Percentiles rank a stretch among this genome's conserved stretches.
Evolutionary conservation across 2,888 invertebrate genomes (phyloP).

Genomic region (Parnassius mnemosyne): DNA sequence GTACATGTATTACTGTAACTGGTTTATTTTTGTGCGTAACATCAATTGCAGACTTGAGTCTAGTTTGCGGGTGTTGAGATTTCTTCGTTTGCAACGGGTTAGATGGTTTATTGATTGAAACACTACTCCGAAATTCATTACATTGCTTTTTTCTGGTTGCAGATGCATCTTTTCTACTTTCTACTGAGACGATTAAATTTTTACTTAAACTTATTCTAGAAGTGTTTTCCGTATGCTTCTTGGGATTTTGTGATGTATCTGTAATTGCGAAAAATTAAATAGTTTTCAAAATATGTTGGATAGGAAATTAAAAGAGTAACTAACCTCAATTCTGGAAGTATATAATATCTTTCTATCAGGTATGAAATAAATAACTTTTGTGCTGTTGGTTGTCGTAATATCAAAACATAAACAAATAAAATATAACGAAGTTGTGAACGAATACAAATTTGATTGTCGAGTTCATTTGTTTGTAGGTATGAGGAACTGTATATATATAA

Average conservation of each 20-base stretch:
- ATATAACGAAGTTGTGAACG: too few species aligned
- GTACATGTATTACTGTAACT: conserved; percentile 52
- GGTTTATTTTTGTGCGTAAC: conserved; percentile 41
- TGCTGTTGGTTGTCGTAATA: too few species aligned
- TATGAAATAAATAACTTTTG: background rate
- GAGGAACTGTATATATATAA: too few species aligned
- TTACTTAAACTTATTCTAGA: conserved; percentile 51
- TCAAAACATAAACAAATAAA: too few species aligned
- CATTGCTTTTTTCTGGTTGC: conserved; percentile 43
- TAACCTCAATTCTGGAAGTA: background rate
- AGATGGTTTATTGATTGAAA: conserved; percentile 34
- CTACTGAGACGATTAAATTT: conserved; percentile 42
- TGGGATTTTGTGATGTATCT: conserved; percentile 43
- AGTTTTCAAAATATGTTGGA: background rate
- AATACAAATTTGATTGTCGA: too few species aligned
- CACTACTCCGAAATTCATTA: conserved; percentile 36
- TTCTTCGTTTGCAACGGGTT: conserved; percentile 32
- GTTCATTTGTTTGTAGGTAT: too few species aligned
- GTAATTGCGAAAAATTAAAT: conserved; percentile 1
- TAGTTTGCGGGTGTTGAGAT: conserved; percentile 8
- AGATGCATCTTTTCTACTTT: conserved; percentile 47
- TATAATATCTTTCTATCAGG: too few species aligned
- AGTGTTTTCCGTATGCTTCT: conserved; percentile 35
- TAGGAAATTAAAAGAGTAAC: background rate
- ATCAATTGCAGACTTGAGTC: conserved; percentile 36